Conservation (phyloP, 2,797 vertebrate genomes). For the Phataginus tricuspis region DNA sequence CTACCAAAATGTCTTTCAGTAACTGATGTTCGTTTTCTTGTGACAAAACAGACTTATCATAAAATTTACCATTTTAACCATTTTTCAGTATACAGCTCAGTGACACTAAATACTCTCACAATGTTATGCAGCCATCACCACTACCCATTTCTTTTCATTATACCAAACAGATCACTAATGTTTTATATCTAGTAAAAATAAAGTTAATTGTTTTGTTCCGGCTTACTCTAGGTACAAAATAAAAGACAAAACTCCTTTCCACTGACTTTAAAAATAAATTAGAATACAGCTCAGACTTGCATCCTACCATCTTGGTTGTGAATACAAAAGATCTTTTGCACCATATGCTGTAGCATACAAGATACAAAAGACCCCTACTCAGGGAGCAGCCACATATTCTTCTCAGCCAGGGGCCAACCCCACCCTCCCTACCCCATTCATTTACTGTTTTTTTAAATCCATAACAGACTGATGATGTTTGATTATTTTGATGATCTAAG, state of each 20-base stretch:
- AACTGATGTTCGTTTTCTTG: neutral
- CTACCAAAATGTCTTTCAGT: neutral
- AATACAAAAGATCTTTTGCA: conserved; percentile 48
- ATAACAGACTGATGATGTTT: neutral
- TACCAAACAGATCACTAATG: conserved; percentile 11
- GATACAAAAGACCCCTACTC: neutral
- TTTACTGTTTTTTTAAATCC: neutral
- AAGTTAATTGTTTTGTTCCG: conserved; percentile 43
- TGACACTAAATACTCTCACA: neutral
- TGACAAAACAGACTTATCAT: neutral
- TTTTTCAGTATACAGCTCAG: conserved; percentile 3
- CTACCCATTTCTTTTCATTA: neutral
- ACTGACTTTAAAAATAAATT: conserved; percentile 51
- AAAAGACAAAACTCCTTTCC: conserved; percentile 24
- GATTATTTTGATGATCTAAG: neutral
- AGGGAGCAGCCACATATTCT: neutral
- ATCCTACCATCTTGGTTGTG: conserved; percentile 11
- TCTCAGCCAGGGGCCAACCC: neutral
- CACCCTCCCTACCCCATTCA: neutral
- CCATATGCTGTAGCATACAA: neutral
- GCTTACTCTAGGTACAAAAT: conserved; percentile 11
- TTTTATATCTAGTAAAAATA: conserved; percentile 34
- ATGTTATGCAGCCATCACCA: neutral
- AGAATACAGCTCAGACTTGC: conserved; percentile 23
- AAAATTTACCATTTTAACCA: conserved; percentile 15